Conservation (phyloP, 2,888 invertebrate genomes). For the Metopia argyrocephala region DNA sequence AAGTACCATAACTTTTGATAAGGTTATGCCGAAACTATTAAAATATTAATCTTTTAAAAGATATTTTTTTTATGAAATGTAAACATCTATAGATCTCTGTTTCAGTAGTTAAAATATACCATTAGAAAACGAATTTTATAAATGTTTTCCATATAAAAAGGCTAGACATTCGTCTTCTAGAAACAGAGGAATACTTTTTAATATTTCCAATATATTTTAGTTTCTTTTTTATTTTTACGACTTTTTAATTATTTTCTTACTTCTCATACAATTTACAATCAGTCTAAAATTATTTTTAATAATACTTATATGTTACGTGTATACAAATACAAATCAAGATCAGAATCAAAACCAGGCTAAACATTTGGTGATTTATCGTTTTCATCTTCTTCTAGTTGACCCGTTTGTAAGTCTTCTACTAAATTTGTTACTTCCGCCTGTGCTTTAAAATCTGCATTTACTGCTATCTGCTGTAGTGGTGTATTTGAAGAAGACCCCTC, state of each 20-base stretch:
- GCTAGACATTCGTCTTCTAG: too few species aligned
- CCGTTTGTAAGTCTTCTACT: constrained; percentile 23
- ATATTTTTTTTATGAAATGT: too few species aligned
- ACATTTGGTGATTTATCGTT: constrained; percentile 1
- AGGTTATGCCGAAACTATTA: too few species aligned
- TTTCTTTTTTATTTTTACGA: neutral
- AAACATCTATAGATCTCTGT: too few species aligned
- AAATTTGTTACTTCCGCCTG: constrained; percentile 4
- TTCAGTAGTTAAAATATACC: too few species aligned
- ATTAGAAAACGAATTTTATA: too few species aligned
- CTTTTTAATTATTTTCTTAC: neutral
- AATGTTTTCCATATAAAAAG: too few species aligned
- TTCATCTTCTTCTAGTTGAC: constrained; percentile 8
- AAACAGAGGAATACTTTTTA: neutral
- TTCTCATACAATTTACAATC: constrained; percentile 49
- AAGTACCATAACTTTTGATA: too few species aligned
- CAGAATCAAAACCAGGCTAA: constrained; percentile 5
- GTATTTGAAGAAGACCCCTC: constrained; percentile 43
- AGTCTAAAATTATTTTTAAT: constrained; percentile 58
- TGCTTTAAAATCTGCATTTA: neutral
- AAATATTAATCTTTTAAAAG: too few species aligned
- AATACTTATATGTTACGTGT: constrained; percentile 43
- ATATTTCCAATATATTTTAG: neutral
- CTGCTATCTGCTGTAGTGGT: neutral
- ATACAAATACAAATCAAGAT: neutral